These are phyloP conservation scores for Chironomus striatipennis DNA, from an alignment of 1,140 invertebrate genomes.

Conservation along the genomic window DNA sequence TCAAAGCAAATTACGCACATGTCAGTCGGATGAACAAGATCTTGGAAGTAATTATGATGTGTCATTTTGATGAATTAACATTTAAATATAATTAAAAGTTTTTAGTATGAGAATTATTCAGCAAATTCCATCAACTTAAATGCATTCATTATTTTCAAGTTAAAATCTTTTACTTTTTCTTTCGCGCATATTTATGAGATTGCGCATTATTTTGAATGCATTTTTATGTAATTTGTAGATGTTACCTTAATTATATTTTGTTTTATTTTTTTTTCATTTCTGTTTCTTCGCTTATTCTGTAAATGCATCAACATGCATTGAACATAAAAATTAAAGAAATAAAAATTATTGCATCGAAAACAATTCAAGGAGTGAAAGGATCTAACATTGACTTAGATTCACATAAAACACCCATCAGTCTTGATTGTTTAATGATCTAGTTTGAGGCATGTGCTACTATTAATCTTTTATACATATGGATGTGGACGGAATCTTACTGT, in stretches of 20 bases:
- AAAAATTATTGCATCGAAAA: not conserved
- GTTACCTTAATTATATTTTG: not conserved
- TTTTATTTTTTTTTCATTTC: no score
- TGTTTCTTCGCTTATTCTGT: no score
- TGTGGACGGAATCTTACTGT: no score
- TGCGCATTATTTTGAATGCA: constrained; percentile 1
- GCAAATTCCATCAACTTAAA: not conserved
- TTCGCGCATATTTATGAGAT: not conserved
- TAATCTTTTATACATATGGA: not conserved
- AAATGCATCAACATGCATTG: not conserved
- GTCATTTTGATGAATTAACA: no score
- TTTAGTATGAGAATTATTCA: not conserved
- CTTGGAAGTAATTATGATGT: no score
- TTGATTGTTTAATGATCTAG: constrained; percentile 18
- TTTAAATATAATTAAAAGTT: no score
- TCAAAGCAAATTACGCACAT: no score
- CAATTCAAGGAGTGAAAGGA: constrained; percentile 23
- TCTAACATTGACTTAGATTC: constrained; percentile 1
- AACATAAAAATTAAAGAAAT: not conserved
- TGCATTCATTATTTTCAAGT: not conserved
- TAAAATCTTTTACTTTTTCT: not conserved
- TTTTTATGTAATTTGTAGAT: not conserved
- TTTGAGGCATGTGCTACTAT: constrained; percentile 1
- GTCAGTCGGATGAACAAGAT: no score
- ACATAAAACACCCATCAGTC: not conserved